A percentile compares a stretch with the other conserved stretches of the same genome.
Conservation (phyloP, 2,888 invertebrate species). For the Odontocolon sp. region DNA sequence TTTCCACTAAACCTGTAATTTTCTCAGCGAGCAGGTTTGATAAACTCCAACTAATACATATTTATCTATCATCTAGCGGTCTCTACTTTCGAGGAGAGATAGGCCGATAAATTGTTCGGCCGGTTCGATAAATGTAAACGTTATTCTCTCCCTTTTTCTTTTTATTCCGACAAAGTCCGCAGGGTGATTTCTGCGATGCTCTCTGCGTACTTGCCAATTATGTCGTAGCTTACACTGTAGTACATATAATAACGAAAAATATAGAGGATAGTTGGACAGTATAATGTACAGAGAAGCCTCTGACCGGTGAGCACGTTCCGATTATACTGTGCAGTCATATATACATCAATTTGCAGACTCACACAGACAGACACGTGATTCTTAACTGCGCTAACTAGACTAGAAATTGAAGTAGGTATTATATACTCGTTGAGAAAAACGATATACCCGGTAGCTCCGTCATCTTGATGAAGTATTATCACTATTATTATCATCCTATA, state of each 20-base stretch:
- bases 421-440: conserved; percentile 35
- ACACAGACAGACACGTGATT: background rate
- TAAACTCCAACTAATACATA: too few relatives aligned
- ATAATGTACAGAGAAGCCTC: conserved; percentile 34
- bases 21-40: too few relatives aligned
- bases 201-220: conserved; percentile 12
- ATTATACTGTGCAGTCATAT: conserved; percentile 11
- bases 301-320: conserved; percentile 40
- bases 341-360: background rate
- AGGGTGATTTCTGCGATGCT: background rate
- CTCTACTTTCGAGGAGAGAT: conserved; percentile 33
- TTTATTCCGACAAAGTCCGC: background rate
- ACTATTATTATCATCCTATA: conserved; percentile 15
- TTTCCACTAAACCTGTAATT: too few relatives aligned
- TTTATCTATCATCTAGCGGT: conserved; percentile 35
- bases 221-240: background rate
- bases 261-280: background rate
- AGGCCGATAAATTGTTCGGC: conserved; percentile 51
- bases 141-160: background rate
- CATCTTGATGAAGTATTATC: background rate
- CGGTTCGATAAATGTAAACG: conserved; percentile 30
- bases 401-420: conserved; percentile 43
- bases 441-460: conserved; percentile 15
- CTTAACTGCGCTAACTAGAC: conserved; percentile 38
- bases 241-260: background rate